Evolutionary conservation across 2,113 vertebrate species (phyloP).

Genomic region (Protobothrops mucrosquamatus): DNA sequence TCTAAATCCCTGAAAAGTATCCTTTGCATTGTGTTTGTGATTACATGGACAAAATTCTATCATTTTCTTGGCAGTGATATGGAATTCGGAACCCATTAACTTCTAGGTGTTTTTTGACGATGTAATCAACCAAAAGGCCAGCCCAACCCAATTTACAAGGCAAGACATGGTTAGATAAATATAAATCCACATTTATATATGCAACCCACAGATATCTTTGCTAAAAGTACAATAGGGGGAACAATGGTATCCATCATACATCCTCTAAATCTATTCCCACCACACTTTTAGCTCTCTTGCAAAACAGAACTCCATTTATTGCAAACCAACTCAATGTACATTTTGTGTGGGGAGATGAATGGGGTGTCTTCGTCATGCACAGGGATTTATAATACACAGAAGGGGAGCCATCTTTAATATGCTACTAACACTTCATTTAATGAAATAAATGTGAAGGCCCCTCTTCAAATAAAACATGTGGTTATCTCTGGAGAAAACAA

Average conservation of each 20-base stretch:
- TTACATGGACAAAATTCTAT: background rate
- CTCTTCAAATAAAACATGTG: background rate
- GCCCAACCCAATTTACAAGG: background rate
- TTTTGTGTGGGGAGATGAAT: background rate
- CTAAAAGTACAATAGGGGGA: background rate
- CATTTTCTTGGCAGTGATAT: background rate
- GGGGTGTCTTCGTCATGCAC: too few relatives aligned
- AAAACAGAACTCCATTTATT: background rate
- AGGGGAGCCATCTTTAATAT: background rate
- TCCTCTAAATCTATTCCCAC: background rate
- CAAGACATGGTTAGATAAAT: background rate
- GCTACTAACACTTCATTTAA: background rate
- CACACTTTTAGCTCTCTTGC: background rate
- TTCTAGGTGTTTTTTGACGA: background rate
- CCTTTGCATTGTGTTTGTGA: background rate
- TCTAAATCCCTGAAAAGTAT: background rate
- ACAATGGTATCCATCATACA: background rate
- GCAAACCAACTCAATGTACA: background rate
- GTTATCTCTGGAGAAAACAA: background rate
- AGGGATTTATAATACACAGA: background rate
- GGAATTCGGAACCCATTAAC: background rate
- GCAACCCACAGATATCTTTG: background rate
- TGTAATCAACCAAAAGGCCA: background rate
- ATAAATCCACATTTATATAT: background rate
- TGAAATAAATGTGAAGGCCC: background rate